These are phyloP conservation scores for Ondatra zibethicus DNA, from an alignment of 2,113 vertebrate species.

Conservation along the genomic window DNA sequence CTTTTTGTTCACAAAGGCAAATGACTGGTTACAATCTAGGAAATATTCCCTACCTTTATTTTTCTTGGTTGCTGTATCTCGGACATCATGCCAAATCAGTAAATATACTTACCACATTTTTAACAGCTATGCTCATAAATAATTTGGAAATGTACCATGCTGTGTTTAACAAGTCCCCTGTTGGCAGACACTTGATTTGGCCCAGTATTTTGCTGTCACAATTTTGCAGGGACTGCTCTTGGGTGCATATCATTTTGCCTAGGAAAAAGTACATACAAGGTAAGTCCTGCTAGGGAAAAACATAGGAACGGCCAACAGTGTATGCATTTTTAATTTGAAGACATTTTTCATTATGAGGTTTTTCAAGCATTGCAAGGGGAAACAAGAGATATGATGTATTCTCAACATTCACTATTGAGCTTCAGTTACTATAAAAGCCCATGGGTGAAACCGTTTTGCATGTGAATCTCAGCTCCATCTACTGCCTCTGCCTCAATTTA, in stretches of 20 bases:
- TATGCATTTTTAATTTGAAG: background rate
- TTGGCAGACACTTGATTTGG: background rate
- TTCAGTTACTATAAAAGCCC: background rate
- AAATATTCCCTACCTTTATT: background rate
- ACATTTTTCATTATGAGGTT: background rate
- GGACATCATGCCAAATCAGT: background rate
- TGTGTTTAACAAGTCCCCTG: background rate
- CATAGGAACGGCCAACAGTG: background rate
- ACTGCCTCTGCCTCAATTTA: background rate
- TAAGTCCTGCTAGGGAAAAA: conserved; percentile 2
- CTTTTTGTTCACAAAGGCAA: background rate
- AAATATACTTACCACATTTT: background rate
- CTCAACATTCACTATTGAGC: background rate
- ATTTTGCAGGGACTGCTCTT: background rate
- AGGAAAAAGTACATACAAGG: background rate
- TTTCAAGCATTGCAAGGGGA: conserved; percentile 37
- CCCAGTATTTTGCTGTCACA: background rate
- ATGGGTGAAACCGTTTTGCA: background rate
- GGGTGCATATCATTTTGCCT: background rate
- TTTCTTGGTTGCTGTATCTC: background rate
- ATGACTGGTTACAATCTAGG: background rate
- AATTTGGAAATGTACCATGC: background rate
- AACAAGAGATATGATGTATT: background rate
- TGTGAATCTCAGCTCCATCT: background rate
- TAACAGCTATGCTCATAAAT: background rate